Conservation (phyloP, 1,140 invertebrate genomes). For the Prorops nasuta region DNA sequence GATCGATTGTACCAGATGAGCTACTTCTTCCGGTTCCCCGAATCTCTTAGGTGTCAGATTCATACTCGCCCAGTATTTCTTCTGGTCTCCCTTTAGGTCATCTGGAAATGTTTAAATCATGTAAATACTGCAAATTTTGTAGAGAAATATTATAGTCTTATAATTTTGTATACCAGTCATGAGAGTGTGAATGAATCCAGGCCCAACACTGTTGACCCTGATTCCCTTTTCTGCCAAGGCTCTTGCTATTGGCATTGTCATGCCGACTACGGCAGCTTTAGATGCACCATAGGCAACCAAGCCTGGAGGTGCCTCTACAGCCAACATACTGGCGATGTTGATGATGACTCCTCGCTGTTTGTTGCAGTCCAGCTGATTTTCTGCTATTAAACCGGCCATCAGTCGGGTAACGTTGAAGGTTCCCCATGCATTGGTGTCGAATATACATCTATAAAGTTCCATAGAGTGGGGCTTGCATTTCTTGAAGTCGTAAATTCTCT, state of each 20-base stretch:
- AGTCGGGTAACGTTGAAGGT: constrained; percentile 31
- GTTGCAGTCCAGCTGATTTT: constrained; percentile 29
- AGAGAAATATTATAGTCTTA: neutral
- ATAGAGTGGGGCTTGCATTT: constrained; percentile 16
- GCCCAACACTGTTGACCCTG: constrained; percentile 24
- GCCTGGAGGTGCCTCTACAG: constrained; percentile 17
- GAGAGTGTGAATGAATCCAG: constrained; percentile 24
- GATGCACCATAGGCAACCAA: constrained; percentile 25
- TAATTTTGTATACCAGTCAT: constrained; percentile 27
- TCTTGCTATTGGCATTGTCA: constrained; percentile 35
- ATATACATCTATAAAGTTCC: constrained; percentile 17
- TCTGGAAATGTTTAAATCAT: constrained; percentile 9
- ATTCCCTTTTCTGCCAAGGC: constrained; percentile 27
- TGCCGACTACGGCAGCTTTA: constrained; percentile 25
- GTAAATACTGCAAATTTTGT: too few species aligned
- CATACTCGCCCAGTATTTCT: constrained; percentile 2
- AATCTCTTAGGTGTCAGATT: constrained; percentile 15
- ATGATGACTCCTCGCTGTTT: constrained; percentile 32
- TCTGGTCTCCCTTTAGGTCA: neutral
- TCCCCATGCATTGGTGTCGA: constrained; percentile 29
- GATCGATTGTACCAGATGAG: constrained; percentile 17
- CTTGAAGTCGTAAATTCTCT: constrained; percentile 27
- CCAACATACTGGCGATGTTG: constrained; percentile 27
- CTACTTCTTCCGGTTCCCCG: constrained; percentile 14
- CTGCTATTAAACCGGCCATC: constrained; percentile 19